Base-by-base conservation (phyloP, 2,797 vertebrate species). In the Triplophysa yarkandensis region DNA sequence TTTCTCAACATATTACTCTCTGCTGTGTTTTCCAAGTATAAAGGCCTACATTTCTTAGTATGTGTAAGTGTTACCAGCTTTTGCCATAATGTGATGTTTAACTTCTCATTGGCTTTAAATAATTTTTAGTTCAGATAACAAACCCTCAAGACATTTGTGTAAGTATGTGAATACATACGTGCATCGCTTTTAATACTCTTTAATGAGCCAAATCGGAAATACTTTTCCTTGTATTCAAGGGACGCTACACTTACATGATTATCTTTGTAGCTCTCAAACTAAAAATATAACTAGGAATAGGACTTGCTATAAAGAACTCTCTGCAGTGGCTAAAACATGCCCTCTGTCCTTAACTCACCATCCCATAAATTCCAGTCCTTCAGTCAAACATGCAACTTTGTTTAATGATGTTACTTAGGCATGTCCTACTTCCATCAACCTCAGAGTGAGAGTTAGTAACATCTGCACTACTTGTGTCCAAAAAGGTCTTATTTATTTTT, bases 41-140 rank as follows among this genome's bases (percentile, higher is more conserved):
- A 57, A 3, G 14, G 54, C 25, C 25, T 17, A 30, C 28, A 57
- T 14, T 30, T 13, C 1, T 28, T 30, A 3, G 23, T 54, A 11
- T 54, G 21, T 50, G 23, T 32, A 90, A n/a, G 55, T 67, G 19
- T 19, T 89, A 89, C 87, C 81, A 85, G 86, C 84, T 73, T 86
- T 77, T 69, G 77, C 80, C 4, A 79, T 86, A 84, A 84, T 85
- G 65, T 82, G 81, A 84, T 84, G 82, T 80, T 83, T 79, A 66
- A 90, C 89, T 89, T 87, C 79, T 91, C 84, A 90, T 92, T 91
- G 88, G 83, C 83, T 25, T 66, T 90, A 86, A 91, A 87, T 90
- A 86, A 91, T 90, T 86, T 89, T 78, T 80, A 21, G 79, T 76
- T 81, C 84, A n/a, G 76, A 81, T 87, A 50, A 32, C 76, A 54